phyloP scores from a whole-genome alignment of 2,797 vertebrate species.

The Diceros bicornis region DNA sequence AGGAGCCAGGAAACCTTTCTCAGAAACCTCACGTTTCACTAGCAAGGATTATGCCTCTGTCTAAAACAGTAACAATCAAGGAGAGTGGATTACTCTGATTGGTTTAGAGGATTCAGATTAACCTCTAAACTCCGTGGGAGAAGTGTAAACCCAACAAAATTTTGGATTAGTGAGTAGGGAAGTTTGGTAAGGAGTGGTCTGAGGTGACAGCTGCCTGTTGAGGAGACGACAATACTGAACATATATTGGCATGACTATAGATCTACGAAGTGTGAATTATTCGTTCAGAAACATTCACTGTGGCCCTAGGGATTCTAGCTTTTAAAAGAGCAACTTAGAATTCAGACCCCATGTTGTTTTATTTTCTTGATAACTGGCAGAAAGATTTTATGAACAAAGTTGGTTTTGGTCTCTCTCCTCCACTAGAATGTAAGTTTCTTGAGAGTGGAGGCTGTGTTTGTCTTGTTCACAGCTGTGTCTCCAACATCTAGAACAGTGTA shows the following conservation, averaged over 20 bases:
- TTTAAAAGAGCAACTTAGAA: neutral
- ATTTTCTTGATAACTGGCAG: constrained; percentile 6
- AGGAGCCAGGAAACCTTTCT: neutral
- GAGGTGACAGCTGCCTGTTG: neutral
- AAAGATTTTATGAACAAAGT: neutral
- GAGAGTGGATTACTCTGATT: neutral
- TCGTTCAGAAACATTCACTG: neutral
- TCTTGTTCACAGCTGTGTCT: neutral
- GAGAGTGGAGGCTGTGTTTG: neutral
- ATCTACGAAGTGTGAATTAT: neutral
- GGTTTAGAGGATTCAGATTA: neutral
- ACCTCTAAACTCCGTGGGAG: neutral
- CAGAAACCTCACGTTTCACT: neutral
- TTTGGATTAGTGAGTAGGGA: neutral
- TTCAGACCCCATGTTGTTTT: neutral
- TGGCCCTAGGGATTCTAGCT: neutral
- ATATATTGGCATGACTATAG: neutral
- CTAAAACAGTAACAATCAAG: neutral
- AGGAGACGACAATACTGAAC: neutral
- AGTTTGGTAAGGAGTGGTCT: neutral
- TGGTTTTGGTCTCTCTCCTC: neutral
- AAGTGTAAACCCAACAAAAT: neutral
- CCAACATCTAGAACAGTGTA: neutral
- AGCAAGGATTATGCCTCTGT: neutral
- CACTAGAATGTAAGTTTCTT: neutral